phyloP scores from a whole-genome alignment of 2,888 invertebrate genomes.

The Cataglyphis rosenhaueri region DNA sequence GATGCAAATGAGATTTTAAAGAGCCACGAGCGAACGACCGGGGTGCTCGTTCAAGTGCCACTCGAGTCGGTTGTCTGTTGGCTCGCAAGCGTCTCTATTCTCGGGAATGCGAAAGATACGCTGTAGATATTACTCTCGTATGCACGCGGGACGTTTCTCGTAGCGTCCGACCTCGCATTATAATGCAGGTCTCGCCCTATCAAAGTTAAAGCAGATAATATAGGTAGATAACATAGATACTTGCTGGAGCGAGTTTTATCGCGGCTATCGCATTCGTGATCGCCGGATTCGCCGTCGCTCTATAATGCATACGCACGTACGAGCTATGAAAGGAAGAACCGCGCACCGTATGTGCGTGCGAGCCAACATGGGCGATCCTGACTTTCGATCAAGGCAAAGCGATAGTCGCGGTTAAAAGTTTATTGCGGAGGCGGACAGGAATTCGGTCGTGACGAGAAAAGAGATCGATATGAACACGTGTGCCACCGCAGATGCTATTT shows the following conservation, averaged over 20 bases:
- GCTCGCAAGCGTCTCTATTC: background rate
- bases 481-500: background rate
- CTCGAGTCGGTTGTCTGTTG: slow-evolving; percentile 19
- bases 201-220: slow-evolving; percentile 26
- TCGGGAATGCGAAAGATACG: background rate
- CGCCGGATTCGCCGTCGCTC: slow-evolving; percentile 38
- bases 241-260: slow-evolving; percentile 31
- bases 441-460: slow-evolving; percentile 40
- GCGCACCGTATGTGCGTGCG: slow-evolving; percentile 45
- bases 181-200: slow-evolving; percentile 29
- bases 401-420: slow-evolving; percentile 59
- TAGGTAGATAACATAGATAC: background rate
- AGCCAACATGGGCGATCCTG: slow-evolving; percentile 39
- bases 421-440: slow-evolving; percentile 37
- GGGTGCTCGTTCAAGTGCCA: background rate
- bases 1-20: slow-evolving; percentile 47
- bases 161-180: background rate
- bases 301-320: slow-evolving; percentile 48
- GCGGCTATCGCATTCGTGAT: slow-evolving; percentile 3
- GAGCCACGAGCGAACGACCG: slow-evolving; percentile 31
- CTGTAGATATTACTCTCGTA: background rate
- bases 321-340: slow-evolving; percentile 55
- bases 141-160: background rate
- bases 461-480: slow-evolving; percentile 28
- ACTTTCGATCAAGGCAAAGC: slow-evolving; percentile 39